Conservation (phyloP, 1,140 invertebrate species). For the Neodiprion lecontei region DNA sequence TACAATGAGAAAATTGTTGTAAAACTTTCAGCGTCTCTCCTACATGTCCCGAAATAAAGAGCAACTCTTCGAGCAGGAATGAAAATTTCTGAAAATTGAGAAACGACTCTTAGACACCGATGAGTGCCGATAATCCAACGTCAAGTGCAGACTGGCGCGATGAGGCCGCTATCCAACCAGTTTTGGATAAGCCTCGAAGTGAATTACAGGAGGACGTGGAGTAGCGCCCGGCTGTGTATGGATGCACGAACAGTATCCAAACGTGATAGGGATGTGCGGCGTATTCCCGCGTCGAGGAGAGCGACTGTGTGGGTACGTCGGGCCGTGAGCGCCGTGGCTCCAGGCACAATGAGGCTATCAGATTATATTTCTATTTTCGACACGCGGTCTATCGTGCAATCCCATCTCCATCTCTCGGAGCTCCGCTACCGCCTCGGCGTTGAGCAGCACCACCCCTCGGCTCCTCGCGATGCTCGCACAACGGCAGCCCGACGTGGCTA, state of each 20-base stretch:
- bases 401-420: slow-evolving; percentile 41
- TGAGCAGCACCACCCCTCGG: no score
- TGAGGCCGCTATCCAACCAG: not conserved
- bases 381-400: slow-evolving; percentile 58
- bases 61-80: slow-evolving; percentile 1
- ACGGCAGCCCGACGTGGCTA: no score
- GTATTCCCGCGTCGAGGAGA: not conserved
- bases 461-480: no score
- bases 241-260: not conserved
- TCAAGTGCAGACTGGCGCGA: not conserved
- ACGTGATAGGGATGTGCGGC: not conserved
- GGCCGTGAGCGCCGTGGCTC: slow-evolving; percentile 46
- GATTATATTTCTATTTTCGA: slow-evolving; percentile 65
- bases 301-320: slow-evolving; percentile 26
- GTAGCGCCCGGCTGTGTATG: not conserved
- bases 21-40: no score
- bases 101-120: slow-evolving; percentile 13
- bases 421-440: not conserved
- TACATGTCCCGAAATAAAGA: no score
- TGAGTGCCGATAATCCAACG: not conserved
- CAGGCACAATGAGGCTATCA: slow-evolving; percentile 61
- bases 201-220: slow-evolving; percentile 27
- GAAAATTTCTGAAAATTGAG: not conserved
- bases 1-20: no score
- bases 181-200: slow-evolving; percentile 10